phyloP scores from a whole-genome alignment of 2,113 vertebrate species.

The Corapipo altera region DNA sequence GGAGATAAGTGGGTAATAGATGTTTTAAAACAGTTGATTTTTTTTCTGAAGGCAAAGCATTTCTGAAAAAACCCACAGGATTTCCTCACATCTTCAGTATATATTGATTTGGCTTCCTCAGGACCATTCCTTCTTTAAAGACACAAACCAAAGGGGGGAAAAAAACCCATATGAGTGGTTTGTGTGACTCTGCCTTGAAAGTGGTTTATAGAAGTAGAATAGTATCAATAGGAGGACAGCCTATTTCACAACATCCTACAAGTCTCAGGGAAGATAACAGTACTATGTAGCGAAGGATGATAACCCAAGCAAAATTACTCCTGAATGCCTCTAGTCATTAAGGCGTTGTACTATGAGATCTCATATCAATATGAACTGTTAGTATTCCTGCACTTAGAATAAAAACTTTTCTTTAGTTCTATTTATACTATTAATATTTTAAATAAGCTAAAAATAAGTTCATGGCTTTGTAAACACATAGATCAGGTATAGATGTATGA shows the following conservation, averaged over 20 bases:
- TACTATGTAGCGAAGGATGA: background rate
- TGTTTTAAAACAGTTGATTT: background rate
- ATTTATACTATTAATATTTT: background rate
- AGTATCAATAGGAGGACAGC: background rate
- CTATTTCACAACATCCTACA: background rate
- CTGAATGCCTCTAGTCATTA: background rate
- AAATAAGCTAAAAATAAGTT: background rate
- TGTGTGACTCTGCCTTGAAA: background rate
- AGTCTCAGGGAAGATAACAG: background rate
- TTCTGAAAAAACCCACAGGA: background rate
- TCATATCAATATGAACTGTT: background rate
- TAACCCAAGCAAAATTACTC: background rate
- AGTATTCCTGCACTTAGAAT: background rate
- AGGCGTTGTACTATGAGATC: background rate
- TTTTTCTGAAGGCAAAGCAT: background rate
- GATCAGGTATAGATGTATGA: background rate
- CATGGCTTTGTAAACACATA: background rate
- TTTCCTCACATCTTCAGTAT: background rate
- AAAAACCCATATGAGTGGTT: background rate
- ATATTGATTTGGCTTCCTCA: background rate
- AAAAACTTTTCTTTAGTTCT: background rate
- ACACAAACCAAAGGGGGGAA: fast-evolving
- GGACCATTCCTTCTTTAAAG: background rate
- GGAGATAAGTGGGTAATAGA: background rate
- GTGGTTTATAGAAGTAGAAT: background rate